A percentile compares a stretch with the other conserved stretches of the same genome.
These are phyloP conservation scores for Vimba vimba DNA, from an alignment of 2,113 vertebrate species.

Conservation along the genomic window DNA sequence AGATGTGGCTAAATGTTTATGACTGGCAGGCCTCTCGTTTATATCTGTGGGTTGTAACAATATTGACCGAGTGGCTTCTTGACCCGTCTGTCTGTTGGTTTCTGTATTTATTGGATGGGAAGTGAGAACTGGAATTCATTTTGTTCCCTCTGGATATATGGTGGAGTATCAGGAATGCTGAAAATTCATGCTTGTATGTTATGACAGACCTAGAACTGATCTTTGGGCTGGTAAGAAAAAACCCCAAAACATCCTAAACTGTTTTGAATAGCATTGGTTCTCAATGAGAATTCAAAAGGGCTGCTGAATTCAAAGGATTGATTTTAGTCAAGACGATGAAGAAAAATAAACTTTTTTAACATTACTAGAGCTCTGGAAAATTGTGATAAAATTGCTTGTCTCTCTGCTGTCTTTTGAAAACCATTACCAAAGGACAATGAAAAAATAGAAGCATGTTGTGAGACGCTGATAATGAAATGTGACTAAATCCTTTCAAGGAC, in stretches of 20 bases:
- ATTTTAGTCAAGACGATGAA: not conserved
- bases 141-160: not conserved
- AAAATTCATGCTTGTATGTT: not conserved
- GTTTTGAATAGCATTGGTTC: not conserved
- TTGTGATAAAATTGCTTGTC: not conserved
- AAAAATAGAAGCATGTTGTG: not conserved
- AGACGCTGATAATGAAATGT: not conserved
- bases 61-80: not conserved
- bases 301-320: not conserved
- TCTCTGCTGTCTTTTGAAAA: constrained; percentile 14
- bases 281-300: not conserved
- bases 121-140: constrained; percentile 9
- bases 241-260: not conserved
- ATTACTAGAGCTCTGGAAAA: not conserved
- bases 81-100: constrained; percentile 5
- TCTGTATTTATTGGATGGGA: not conserved
- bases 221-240: not conserved
- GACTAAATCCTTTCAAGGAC: not conserved
- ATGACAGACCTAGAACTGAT: not conserved
- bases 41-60: not conserved
- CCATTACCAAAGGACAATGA: not conserved
- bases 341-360: not conserved
- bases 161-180: not conserved
- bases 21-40: not conserved
- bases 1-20: constrained; percentile 7